Evolutionary conservation across 2,797 vertebrate species (phyloP).

Genomic region (Rhinella marina): DNA sequence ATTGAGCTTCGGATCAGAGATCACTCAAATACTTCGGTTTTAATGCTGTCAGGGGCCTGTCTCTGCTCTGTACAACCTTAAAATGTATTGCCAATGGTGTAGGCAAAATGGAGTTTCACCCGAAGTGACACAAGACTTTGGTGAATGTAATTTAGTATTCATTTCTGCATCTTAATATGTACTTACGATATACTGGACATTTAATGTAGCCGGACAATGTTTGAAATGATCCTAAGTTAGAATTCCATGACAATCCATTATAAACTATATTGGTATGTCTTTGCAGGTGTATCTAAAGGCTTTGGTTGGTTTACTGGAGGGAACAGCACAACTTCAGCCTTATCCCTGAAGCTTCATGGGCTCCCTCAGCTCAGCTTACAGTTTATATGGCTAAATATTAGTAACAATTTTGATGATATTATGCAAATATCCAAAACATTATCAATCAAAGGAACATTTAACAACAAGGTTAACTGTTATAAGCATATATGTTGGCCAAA

Average conservation of each 20-base stretch:
- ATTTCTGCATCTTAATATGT: no score
- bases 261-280: neutral
- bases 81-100: no score
- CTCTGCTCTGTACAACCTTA: no score
- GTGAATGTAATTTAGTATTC: no score
- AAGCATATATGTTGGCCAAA: neutral
- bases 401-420: neutral
- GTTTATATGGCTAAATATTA: constrained; percentile 23
- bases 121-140: no score
- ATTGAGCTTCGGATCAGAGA: no score
- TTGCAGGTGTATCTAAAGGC: constrained; percentile 44
- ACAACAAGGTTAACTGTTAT: constrained; percentile 49
- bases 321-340: constrained; percentile 52
- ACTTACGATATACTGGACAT: no score
- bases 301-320: constrained; percentile 24
- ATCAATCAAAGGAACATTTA: constrained; percentile 30
- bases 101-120: no score
- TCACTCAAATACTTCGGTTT: no score
- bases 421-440: constrained; percentile 14
- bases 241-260: neutral
- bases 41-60: no score
- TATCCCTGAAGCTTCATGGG: constrained; percentile 44
- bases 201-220: neutral
- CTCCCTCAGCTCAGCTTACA: constrained; percentile 24
- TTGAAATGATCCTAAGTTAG: neutral